Evolutionary conservation across 2,113 vertebrate species (phyloP), one percentile per base, ranked within the genome.

Genomic region (Natator depressus): DNA sequence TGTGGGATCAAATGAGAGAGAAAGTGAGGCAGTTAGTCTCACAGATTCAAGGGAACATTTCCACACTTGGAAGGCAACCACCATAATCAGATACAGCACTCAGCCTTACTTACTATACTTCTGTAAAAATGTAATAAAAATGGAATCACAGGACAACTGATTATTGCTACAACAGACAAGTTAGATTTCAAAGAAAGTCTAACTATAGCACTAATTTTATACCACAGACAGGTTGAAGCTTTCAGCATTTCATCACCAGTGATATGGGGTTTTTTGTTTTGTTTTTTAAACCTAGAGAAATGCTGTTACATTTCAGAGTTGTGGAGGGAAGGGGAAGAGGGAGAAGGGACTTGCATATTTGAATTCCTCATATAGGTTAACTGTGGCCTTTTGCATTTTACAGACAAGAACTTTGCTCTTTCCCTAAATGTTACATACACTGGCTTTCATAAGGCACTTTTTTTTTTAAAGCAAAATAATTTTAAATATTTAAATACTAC

Each of bases 221-320:
- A 82, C 81, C 88, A 94, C 31, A 46, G 27, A 47, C 10, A 12
- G 7, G 94, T 84, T 47, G 89, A 93, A 91, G n/a, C 55, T 90
- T 65, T 91, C 80, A 8, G 81, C 25, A 50, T 42, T 54, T 82
- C 29, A 76, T 57, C n/a, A 75, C 20, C 54, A 31, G 50, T 81
- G 91, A 78, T 93, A n/a, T 55, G 42, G 91, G 87, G 92, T 90
- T 78, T n/a, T 95, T 53, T 51, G 42, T 42, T 42, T 42, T 42
- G 42, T 42, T 42, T 89, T 72, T 89, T 19, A 53, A 53, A 19
- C 51, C 51, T 53, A 53, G 51, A 53, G 51, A 53, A 53, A 53
- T 53, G 51, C 51, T 42, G 42, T 78, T 47, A 78, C 42, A 78
- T 47, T 78, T 78, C 25, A 78, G 24, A 78, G 22, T 24, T 46